phyloP scores from a whole-genome alignment of 2,888 invertebrate species.

The Hoplodrina blanda region DNA sequence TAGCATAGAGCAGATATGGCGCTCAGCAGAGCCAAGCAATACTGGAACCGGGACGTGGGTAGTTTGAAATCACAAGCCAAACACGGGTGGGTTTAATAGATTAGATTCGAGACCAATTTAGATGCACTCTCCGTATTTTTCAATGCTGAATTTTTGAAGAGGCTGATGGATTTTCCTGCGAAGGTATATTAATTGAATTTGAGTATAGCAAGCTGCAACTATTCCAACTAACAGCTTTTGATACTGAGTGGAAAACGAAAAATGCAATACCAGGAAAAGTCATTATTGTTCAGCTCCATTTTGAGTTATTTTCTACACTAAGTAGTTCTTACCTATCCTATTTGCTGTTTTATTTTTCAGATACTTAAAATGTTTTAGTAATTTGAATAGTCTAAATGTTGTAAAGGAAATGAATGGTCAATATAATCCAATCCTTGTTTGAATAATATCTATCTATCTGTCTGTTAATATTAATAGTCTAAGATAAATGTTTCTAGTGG shows the following conservation, averaged over 20 bases:
- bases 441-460: constrained; percentile 10
- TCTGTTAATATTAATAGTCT: constrained; percentile 28
- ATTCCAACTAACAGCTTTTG: not conserved
- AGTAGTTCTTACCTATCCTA: no score
- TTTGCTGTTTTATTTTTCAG: no score
- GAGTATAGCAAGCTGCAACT: not conserved
- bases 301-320: not conserved
- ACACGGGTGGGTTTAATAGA: constrained; percentile 1
- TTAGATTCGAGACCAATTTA: constrained; percentile 22
- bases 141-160: constrained; percentile 27
- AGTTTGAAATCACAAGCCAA: constrained; percentile 22
- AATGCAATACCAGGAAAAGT: no score
- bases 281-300: not conserved
- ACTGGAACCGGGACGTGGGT: constrained; percentile 1
- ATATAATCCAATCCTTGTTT: not conserved
- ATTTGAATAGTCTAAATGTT: not conserved
- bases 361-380: no score
- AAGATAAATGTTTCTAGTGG: constrained; percentile 33
- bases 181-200: not conserved
- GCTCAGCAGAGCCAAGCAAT: constrained; percentile 1
- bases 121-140: constrained; percentile 15
- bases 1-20: constrained; percentile 39
- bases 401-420: not conserved
- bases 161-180: constrained; percentile 10
- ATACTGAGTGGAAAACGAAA: not conserved